Evolutionary conservation across 2,113 vertebrate genomes (phyloP).

Genomic region (Alouatta palliata): DNA sequence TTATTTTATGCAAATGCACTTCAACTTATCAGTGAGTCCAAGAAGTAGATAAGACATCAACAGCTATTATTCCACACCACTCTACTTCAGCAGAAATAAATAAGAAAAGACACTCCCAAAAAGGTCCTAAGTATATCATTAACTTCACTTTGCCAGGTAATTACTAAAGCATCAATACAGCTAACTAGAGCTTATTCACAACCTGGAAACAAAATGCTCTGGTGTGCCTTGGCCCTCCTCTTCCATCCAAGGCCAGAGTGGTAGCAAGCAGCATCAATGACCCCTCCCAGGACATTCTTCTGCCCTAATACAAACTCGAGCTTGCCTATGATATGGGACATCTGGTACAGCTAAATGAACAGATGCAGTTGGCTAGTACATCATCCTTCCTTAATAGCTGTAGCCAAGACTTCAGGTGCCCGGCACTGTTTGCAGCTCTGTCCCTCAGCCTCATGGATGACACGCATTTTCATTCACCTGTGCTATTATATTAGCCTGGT

Average conservation of each 20-base stretch:
- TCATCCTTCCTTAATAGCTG: conserved; percentile 20
- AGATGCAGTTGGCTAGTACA: not conserved
- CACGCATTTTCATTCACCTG: not conserved
- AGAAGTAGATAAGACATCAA: not conserved
- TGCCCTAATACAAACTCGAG: not conserved
- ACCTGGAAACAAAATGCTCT: not conserved
- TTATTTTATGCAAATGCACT: conserved; percentile 31
- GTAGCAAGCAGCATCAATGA: not conserved
- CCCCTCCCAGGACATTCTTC: conserved; percentile 13
- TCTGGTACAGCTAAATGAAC: not conserved
- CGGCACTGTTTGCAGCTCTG: not conserved
- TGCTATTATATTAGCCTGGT: not conserved
- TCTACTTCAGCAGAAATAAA: conserved; percentile 12
- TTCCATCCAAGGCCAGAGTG: not conserved
- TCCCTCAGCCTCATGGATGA: not conserved
- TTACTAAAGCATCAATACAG: not conserved
- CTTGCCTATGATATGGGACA: not conserved
- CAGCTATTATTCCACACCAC: not conserved
- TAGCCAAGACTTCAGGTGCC: not conserved
- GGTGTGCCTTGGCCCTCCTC: not conserved
- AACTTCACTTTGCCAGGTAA: not conserved
- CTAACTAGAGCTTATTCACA: not conserved
- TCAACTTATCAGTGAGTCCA: not conserved
- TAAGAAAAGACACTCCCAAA: not conserved
- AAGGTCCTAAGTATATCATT: not conserved